A percentile compares a stretch with the other conserved stretches of the same genome.
phyloP scores from a whole-genome alignment of 2,797 vertebrate species.

The Poecilia wingei region DNA sequence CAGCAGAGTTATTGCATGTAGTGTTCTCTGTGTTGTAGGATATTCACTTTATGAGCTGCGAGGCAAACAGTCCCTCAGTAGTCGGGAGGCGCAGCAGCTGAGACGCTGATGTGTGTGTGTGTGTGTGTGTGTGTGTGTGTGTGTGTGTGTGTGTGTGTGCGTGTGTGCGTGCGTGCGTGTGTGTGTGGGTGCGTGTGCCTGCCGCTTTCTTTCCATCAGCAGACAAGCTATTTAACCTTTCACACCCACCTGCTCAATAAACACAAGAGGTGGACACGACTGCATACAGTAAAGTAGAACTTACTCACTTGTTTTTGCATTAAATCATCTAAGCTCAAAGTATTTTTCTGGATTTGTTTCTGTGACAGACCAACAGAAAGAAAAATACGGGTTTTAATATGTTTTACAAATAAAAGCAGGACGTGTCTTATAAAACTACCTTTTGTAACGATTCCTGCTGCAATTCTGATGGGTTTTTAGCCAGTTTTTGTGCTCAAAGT shows the following conservation, averaged over 20 bases:
- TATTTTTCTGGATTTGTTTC: neutral
- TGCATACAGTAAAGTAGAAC: neutral
- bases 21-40: constrained; percentile 75
- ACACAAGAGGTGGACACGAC: neutral
- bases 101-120: constrained; percentile 16
- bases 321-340: neutral
- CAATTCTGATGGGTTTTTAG: neutral
- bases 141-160: neutral
- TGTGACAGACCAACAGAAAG: neutral
- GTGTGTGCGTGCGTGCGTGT: neutral
- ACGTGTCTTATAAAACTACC: neutral
- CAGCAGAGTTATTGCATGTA: constrained; percentile 70
- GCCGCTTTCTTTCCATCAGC: constrained; percentile 29
- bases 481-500: neutral
- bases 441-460: neutral
- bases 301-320: neutral
- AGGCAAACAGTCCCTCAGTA: constrained; percentile 62
- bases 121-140: constrained; percentile 3
- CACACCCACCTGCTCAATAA: neutral
- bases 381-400: neutral
- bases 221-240: neutral
- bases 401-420: neutral
- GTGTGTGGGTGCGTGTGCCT: neutral
- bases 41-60: constrained; percentile 75
- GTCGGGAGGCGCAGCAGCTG: constrained; percentile 58